Evolutionary conservation across 1,140 invertebrate genomes (phyloP).

Genomic region (Sarcophaga peregrina): DNA sequence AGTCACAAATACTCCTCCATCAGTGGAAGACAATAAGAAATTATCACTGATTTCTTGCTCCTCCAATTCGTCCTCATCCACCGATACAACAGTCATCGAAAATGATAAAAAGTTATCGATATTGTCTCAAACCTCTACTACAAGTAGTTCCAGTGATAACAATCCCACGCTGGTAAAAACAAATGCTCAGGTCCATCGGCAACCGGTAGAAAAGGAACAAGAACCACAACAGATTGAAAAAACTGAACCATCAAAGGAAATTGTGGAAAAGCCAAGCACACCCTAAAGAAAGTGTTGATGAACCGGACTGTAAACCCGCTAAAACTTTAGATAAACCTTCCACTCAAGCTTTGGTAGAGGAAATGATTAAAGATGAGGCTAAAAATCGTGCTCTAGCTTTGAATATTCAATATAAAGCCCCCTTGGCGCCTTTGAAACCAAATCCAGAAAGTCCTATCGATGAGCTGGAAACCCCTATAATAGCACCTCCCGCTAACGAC

Average conservation of each 20-base stretch:
- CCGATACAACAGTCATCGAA: background rate
- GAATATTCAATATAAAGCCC: background rate
- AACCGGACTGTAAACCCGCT: background rate
- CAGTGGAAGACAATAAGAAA: background rate
- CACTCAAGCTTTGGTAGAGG: background rate
- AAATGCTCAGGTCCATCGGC: background rate
- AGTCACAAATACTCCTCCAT: background rate
- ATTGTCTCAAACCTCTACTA: background rate
- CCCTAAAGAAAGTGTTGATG: background rate
- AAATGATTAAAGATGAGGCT: background rate
- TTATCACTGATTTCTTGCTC: constrained; percentile 8
- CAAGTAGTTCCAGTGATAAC: background rate
- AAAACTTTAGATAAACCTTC: background rate
- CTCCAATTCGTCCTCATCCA: background rate
- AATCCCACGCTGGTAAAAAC: constrained; percentile 12
- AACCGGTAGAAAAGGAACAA: background rate
- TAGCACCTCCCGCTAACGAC: background rate
- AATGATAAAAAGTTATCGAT: background rate
- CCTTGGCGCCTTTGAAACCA: background rate
- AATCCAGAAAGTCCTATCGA: background rate
- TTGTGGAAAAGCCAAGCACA: background rate
- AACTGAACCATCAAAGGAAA: background rate
- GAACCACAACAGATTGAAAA: background rate
- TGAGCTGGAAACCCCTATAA: background rate
- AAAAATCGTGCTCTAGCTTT: background rate